Evolutionary conservation across 2,888 invertebrate species (phyloP).

Genomic region (Tachina grossa): DNA sequence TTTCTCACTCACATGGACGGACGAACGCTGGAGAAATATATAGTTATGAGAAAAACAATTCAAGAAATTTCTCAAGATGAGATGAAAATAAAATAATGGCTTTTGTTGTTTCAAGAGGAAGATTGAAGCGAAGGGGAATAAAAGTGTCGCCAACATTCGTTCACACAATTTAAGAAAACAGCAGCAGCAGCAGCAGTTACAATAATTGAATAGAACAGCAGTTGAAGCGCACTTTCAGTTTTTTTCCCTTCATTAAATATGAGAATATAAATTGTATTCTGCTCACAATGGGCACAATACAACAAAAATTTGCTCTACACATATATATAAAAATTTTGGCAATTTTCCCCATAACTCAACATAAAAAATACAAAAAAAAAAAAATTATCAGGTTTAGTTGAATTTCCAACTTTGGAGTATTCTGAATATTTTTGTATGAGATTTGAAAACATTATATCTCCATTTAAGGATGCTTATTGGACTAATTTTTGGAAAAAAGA

Average conservation of each 20-base stretch:
- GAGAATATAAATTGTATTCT: not conserved
- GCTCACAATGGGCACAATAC: not conserved
- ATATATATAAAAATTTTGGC: too few species aligned
- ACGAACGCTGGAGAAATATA: conserved; percentile 3
- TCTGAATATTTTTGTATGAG: too few species aligned
- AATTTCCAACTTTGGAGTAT: too few species aligned
- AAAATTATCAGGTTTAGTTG: too few species aligned
- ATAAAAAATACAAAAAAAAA: too few species aligned
- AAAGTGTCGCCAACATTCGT: conserved; percentile 60
- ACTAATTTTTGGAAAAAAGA: too few species aligned
- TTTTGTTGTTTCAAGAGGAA: conserved; percentile 37
- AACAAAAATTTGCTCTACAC: too few species aligned
- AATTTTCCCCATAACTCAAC: too few species aligned
- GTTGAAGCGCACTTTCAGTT: conserved; percentile 28
- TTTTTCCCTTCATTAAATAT: not conserved
- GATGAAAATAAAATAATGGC: conserved; percentile 33
- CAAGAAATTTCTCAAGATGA: not conserved
- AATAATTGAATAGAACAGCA: conserved; percentile 42
- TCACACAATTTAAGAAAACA: conserved; percentile 51
- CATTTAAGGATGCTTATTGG: too few species aligned
- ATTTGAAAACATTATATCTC: too few species aligned
- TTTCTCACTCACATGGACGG: conserved; percentile 10
- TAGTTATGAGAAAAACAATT: conserved; percentile 20
- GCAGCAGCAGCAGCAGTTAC: conserved; percentile 18
- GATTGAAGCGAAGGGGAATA: not conserved